phyloP scores from a whole-genome alignment of 2,888 invertebrate species.

The Sipunculus nudus region DNA sequence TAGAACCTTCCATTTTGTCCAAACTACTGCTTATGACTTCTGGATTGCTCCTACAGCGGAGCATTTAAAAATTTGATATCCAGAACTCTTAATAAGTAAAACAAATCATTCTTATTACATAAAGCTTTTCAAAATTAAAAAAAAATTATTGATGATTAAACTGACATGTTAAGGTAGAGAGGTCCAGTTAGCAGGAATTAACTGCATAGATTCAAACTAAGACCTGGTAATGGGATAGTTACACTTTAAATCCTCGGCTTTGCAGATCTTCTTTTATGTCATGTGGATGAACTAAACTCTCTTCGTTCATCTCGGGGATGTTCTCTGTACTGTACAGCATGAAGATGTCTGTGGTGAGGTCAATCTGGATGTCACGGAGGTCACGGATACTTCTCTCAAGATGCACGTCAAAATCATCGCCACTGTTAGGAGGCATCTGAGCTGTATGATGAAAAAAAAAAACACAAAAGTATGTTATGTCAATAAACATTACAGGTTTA shows the following conservation, averaged over 20 bases:
- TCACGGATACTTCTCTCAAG: conserved; percentile 39
- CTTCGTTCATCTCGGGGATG: conserved; percentile 22
- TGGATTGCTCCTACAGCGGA: too few relatives aligned
- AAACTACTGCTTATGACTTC: too few relatives aligned
- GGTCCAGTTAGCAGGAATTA: background rate
- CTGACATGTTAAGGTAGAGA: background rate
- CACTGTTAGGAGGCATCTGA: conserved; percentile 59
- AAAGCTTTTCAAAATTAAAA: too few relatives aligned
- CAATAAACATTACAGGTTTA: too few relatives aligned
- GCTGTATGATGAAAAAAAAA: conserved; percentile 45
- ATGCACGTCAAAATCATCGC: conserved; percentile 58
- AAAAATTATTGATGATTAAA: too few relatives aligned
- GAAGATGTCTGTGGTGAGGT: conserved; percentile 34
- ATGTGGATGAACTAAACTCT: conserved; percentile 9
- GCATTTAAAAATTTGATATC: too few relatives aligned
- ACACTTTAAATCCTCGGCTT: conserved; percentile 22
- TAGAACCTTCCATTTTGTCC: too few relatives aligned
- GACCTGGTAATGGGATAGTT: conserved; percentile 8
- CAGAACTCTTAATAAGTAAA: too few relatives aligned
- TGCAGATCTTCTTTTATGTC: conserved; percentile 16
- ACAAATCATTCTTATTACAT: too few relatives aligned
- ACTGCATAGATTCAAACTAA: background rate
- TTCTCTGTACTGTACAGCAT: conserved; percentile 27
- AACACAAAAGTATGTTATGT: too few relatives aligned
- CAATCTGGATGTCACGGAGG: conserved; percentile 21